Conservation (phyloP, 2,113 vertebrate genomes). For the Clupea harengus region DNA sequence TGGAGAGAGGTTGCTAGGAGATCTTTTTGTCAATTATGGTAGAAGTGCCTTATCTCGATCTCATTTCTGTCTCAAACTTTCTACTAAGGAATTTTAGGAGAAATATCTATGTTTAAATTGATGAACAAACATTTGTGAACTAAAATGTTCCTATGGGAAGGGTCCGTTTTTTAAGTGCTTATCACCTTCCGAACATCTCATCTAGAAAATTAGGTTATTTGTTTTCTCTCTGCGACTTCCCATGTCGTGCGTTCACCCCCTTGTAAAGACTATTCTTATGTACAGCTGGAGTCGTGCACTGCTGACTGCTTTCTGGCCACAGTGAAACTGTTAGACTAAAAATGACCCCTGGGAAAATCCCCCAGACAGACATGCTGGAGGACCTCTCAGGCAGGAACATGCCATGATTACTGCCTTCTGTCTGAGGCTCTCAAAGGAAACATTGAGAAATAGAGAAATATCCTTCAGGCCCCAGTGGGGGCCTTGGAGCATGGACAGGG, state of each 20-base stretch:
- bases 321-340: neutral
- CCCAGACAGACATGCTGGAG: neutral
- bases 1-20: no score
- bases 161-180: neutral
- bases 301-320: neutral
- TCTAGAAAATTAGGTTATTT: neutral
- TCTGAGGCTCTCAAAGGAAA: neutral
- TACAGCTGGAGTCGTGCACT: neutral
- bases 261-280: neutral
- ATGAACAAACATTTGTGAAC: no score
- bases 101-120: no score
- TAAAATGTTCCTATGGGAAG: no score
- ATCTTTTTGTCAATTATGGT: no score
- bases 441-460: neutral
- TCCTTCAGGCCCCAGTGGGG: neutral
- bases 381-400: neutral
- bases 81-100: no score
- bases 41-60: no score
- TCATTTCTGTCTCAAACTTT: no score
- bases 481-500: neutral
- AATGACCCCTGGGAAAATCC: neutral
- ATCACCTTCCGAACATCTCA: conserved; percentile 13
- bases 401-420: neutral
- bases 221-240: conserved; percentile 3
- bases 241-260: neutral